Conservation (phyloP, 2,113 vertebrate species). For the Sinocyclocheilus rhinocerous region DNA sequence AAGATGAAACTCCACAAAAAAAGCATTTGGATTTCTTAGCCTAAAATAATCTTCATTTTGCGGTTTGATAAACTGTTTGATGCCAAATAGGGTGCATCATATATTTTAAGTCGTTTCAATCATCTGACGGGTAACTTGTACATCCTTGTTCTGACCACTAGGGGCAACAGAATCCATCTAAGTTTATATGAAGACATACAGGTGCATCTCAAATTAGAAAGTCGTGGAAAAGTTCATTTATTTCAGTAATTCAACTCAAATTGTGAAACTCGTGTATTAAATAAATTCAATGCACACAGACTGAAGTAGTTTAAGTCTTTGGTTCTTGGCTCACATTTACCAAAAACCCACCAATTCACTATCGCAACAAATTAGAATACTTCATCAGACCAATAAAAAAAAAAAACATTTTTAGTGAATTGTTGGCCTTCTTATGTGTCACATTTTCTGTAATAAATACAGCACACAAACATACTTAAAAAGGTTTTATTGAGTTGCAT, state of each 20-base stretch:
- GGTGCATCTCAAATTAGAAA: too few relatives aligned
- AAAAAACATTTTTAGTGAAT: too few relatives aligned
- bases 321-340: too few relatives aligned
- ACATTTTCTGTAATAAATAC: background rate
- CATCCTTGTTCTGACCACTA: background rate
- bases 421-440: too few relatives aligned
- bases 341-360: too few relatives aligned
- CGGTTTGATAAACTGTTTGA: background rate
- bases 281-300: too few relatives aligned
- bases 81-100: background rate
- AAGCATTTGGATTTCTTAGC: background rate
- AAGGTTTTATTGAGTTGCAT: conserved; percentile 56
- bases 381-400: too few relatives aligned
- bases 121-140: background rate
- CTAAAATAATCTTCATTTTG: background rate
- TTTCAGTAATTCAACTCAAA: too few relatives aligned
- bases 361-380: too few relatives aligned
- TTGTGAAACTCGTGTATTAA: too few relatives aligned
- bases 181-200: background rate
- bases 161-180: background rate
- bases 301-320: too few relatives aligned
- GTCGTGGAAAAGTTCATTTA: too few relatives aligned
- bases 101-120: background rate
- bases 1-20: background rate
- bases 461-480: conserved; percentile 40